Base-by-base conservation (phyloP, 2,797 vertebrate species). In the Arnoldichthys spilopterus region DNA sequence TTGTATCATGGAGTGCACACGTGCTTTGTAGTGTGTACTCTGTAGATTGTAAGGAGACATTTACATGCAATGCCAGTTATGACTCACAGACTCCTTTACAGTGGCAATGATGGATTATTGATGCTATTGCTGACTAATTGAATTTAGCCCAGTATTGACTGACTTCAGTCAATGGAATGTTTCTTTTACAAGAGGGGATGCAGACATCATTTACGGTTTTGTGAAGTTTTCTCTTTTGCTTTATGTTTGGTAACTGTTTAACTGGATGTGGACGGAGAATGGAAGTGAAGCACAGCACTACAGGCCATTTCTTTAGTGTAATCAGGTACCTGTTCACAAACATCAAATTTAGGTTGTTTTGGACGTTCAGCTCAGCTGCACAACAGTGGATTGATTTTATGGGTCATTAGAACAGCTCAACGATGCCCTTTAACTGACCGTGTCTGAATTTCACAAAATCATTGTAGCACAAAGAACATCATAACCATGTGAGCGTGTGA, bases 201-300 rank as follows among this genome's bases (percentile, higher is more conserved):
- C 64, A 70, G 53, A 45, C 66, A 68, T 56, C 15, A 53, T 72
- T 58, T 53, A 54, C 56, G 28, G 45, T 22, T 69, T 53, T 76
- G 62, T 59, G 15, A 68, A 53, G 7, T 53, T 43, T 59, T 59
- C 53, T 69, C n/a, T 26, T 74, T 51, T 28, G 15, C 61, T 22
- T 72, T 58, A 43, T 70, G 61, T 51, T 81, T 37, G 20, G 67
- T 81, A 69, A 67, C 11, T 26, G 63, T 72, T 76, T 69, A 81
- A 79, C 78, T 69, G 37, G 12, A 62, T 45, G 37, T 54, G 18
- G 61, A 24, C 49, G 22, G 68, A 71, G 24, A 67, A 68, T 16
- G 6, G 62, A 53, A 75, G 58, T 26, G 59, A 62, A 20, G 84
- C 78, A 70, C 76, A 76, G 53, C 53, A 28, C 18, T 37, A 22